Evolutionary conservation across 2,797 vertebrate genomes (phyloP).

Genomic region (Rhinella marina): DNA sequence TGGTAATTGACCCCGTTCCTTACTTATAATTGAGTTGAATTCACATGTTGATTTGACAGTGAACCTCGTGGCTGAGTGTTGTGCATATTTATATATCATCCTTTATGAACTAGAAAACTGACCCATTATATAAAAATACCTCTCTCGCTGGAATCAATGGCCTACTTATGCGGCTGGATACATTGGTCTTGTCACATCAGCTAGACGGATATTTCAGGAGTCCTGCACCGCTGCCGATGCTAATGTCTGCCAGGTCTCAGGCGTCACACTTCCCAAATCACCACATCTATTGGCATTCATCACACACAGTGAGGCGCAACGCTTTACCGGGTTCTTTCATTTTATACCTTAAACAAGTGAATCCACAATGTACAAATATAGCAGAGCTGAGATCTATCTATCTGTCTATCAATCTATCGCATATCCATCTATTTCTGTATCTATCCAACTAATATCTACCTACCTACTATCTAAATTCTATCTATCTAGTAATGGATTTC

Average conservation of each 20-base stretch:
- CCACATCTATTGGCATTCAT: constrained; percentile 24
- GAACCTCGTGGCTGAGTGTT: too few species aligned
- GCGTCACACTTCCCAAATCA: background rate
- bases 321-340: background rate
- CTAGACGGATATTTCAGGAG: constrained; percentile 30
- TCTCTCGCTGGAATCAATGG: constrained; percentile 56
- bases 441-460: too few species aligned
- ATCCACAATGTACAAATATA: background rate
- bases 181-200: constrained; percentile 48
- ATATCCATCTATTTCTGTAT: background rate
- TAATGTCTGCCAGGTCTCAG: constrained; percentile 2
- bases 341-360: background rate
- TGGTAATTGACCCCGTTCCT: constrained; percentile 31
- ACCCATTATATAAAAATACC: constrained; percentile 62
- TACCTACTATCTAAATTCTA: background rate
- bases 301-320: background rate
- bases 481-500: too few species aligned
- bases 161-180: constrained; percentile 45
- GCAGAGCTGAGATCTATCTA: background rate
- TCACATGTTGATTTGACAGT: too few species aligned
- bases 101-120: constrained; percentile 62
- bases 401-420: background rate
- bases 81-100: constrained; percentile 21
- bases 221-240: constrained; percentile 7
- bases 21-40: constrained; percentile 22